Conservation (phyloP, 2,888 invertebrate species). For the Rotaria macrura region DNA sequence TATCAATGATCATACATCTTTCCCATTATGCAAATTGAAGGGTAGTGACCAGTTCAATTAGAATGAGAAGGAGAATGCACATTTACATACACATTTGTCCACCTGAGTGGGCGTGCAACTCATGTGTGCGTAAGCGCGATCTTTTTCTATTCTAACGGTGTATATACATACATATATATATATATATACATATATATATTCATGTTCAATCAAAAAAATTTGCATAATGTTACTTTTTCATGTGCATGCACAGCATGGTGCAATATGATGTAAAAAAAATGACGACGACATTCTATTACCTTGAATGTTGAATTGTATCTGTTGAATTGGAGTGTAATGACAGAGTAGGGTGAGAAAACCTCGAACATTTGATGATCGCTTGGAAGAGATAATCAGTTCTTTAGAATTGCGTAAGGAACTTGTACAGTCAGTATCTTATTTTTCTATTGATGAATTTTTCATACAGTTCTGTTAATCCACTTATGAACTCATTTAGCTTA, state of each 20-base stretch:
- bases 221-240: slow-evolving; percentile 11
- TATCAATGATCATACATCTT: neutral
- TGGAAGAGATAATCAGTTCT: neutral
- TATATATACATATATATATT: neutral
- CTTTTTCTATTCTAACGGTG: neutral
- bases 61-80: neutral
- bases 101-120: neutral
- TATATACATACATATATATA: neutral
- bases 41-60: neutral
- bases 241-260: neutral
- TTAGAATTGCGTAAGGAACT: neutral
- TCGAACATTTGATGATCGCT: neutral
- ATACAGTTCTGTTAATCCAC: neutral
- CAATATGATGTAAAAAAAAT: neutral
- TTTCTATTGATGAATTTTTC: neutral
- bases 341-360: neutral
- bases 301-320: neutral
- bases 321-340: neutral
- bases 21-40: neutral
- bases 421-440: neutral
- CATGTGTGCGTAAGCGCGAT: neutral
- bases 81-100: neutral
- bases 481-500: neutral
- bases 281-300: neutral
- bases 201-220: neutral